phyloP scores from a whole-genome alignment of 2,888 invertebrate genomes.

The Archips xylosteana region DNA sequence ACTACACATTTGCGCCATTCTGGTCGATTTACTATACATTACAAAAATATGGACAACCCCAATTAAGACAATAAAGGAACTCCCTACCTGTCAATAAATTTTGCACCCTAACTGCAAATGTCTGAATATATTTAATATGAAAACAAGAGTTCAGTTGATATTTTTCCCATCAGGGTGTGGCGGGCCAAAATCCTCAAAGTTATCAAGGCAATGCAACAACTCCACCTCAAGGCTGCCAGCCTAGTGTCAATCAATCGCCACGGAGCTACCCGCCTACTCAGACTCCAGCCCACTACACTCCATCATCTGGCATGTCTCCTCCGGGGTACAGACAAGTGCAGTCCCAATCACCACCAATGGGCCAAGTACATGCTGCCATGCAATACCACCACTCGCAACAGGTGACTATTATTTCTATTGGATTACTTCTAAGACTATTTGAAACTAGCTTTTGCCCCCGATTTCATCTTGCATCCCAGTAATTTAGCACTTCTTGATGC shows the following conservation, averaged over 20 bases:
- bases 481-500: no score
- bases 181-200: slow-evolving; percentile 80
- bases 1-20: no score
- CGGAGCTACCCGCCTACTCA: slow-evolving; percentile 83
- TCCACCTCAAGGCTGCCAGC: slow-evolving; percentile 80
- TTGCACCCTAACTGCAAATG: neutral
- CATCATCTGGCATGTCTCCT: slow-evolving; percentile 83
- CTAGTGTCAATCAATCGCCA: slow-evolving; percentile 74
- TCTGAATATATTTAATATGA: neutral
- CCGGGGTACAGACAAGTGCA: slow-evolving; percentile 82
- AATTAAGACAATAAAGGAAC: no score
- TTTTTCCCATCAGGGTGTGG: slow-evolving; percentile 61
- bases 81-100: no score
- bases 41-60: no score
- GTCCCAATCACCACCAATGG: slow-evolving; percentile 80
- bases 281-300: slow-evolving; percentile 79
- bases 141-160: neutral
- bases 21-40: no score
- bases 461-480: no score
- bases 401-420: slow-evolving; percentile 53
- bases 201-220: slow-evolving; percentile 85
- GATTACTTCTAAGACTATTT: no score
- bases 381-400: slow-evolving; percentile 81
- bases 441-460: no score
- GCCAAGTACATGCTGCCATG: slow-evolving; percentile 77